A percentile compares a stretch with the other conserved stretches of the same genome.
phyloP scores from a whole-genome alignment of 2,888 invertebrate species.

The Toxonevra muliebris region DNA sequence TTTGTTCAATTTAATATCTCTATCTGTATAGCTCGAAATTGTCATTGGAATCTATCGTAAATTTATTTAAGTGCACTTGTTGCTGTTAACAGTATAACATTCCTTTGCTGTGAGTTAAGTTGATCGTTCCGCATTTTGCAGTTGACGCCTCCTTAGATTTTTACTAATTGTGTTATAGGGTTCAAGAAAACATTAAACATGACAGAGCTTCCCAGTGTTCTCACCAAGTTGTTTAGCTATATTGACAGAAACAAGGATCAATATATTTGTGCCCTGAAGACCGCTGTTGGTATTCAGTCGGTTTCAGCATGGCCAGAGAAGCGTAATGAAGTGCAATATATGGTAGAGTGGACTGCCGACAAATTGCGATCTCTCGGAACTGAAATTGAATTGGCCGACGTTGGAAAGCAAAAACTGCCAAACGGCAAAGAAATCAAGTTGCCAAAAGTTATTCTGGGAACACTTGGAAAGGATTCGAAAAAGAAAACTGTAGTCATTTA shows the following conservation, averaged over 20 bases:
- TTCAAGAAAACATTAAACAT: constrained; percentile 38
- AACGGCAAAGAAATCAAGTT: constrained; percentile 78
- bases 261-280: constrained; percentile 81
- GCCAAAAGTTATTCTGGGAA: constrained; percentile 86
- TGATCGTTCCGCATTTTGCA: constrained; percentile 1
- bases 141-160: neutral
- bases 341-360: constrained; percentile 84
- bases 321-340: constrained; percentile 80
- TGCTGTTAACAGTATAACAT: neutral
- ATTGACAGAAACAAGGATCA: constrained; percentile 80
- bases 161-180: neutral
- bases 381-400: constrained; percentile 75
- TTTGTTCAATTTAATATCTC: too few species aligned
- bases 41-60: neutral
- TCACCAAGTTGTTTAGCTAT: constrained; percentile 51
- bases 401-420: constrained; percentile 79
- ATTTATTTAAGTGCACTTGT: neutral
- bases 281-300: constrained; percentile 92
- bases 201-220: constrained; percentile 51
- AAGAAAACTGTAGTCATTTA: constrained; percentile 96
- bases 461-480: constrained; percentile 79
- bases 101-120: constrained; percentile 20
- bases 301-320: constrained; percentile 92
- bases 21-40: too few species aligned
- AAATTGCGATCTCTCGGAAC: constrained; percentile 78